Percentiles rank a stretch among this genome's conserved stretches.
Evolutionary conservation across 2,888 invertebrate genomes (phyloP).

Genomic region (Thysanoteuthis rhombus): DNA sequence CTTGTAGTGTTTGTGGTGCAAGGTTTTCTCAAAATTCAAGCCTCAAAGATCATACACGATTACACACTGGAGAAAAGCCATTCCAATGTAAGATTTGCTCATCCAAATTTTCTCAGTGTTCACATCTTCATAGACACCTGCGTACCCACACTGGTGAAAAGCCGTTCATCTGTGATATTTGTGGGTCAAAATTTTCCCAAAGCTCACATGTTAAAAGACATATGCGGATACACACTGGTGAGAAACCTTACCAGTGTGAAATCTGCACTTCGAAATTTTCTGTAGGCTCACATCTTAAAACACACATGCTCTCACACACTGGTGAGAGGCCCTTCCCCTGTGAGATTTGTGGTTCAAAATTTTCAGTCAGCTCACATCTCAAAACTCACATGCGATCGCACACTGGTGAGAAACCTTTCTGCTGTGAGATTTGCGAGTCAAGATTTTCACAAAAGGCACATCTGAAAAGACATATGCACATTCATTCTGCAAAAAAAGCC

Average conservation of each 20-base stretch:
- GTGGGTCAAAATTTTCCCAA: not conserved
- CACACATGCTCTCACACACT: not conserved
- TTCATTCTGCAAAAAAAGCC: not conserved
- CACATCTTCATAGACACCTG: not conserved
- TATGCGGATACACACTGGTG: not conserved
- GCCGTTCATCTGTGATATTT: not conserved
- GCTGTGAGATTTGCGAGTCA: not conserved
- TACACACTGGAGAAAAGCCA: constrained; percentile 34
- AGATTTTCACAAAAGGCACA: not conserved
- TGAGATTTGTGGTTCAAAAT: not conserved
- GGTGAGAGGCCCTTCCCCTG: not conserved
- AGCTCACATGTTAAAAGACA: not conserved
- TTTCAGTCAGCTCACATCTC: not conserved
- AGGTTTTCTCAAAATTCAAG: no score
- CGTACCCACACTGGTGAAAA: not conserved
- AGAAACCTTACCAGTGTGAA: not conserved
- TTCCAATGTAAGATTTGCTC: not conserved
- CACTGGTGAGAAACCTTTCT: not conserved
- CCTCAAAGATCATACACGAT: constrained; percentile 31
- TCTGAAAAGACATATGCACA: not conserved
- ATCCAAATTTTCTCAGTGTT: not conserved
- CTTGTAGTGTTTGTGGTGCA: no score
- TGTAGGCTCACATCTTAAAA: not conserved
- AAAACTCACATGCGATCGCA: not conserved
- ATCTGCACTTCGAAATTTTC: not conserved